Evolutionary conservation across 2,797 vertebrate genomes (phyloP).

Genomic region (Rallus crepitans): DNA sequence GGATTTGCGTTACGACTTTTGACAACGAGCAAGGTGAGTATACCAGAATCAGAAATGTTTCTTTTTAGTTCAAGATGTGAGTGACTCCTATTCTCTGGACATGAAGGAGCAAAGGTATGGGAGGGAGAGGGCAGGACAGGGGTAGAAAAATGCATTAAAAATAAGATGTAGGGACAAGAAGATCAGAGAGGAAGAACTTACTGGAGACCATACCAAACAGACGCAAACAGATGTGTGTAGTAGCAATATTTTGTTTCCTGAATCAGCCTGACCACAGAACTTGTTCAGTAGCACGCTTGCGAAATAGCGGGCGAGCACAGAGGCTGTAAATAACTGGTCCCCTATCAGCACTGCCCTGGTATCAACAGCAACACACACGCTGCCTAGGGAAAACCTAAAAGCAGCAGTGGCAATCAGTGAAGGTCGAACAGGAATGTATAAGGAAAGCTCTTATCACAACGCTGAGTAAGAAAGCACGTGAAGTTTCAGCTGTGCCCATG

Average conservation of each 20-base stretch:
- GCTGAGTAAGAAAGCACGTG: background rate
- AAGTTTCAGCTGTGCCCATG: background rate
- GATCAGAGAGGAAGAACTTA: background rate
- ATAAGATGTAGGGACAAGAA: background rate
- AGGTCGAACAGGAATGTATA: background rate
- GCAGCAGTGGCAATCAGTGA: background rate
- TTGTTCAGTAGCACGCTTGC: background rate
- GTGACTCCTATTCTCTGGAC: background rate
- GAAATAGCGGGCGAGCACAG: background rate
- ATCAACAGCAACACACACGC: background rate
- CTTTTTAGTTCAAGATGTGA: background rate
- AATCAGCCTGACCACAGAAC: background rate
- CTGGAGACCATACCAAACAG: background rate
- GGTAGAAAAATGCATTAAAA: background rate
- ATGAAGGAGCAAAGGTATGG: background rate
- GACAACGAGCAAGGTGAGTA: background rate
- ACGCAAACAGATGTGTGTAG: background rate
- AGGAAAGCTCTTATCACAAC: background rate
- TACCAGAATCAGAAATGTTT: background rate
- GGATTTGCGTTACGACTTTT: background rate
- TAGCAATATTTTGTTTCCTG: constrained; percentile 22
- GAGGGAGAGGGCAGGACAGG: background rate
- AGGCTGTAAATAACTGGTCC: background rate
- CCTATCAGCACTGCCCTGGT: background rate
- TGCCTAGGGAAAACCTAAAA: background rate